Base-by-base conservation (phyloP, 2,888 invertebrate species). In the Pristionchus maxplancki region DNA sequence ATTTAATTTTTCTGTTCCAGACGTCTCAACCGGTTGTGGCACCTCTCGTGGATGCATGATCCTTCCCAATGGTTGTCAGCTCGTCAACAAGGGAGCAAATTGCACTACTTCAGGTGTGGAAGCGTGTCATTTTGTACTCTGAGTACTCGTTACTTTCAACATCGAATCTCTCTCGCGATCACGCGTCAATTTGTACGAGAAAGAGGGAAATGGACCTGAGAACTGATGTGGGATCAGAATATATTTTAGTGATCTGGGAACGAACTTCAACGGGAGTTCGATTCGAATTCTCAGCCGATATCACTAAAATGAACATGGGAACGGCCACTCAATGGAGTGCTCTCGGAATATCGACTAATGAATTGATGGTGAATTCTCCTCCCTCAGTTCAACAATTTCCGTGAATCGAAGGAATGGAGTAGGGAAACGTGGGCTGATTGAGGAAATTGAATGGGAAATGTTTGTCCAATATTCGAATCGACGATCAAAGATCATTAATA, bases 91-190 rank as follows among this genome's bases (percentile, higher is more conserved):
- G 34, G 82, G 82, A 1, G 37, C 34, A 11, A 85, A 64, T 64
- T 85, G 85, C 64, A 85, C 62, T 24, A 85, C 85, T 85, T 85
- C 85, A 44, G 85, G 85, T 85, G 31, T n/a, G n/a, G n/a, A n/a
- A n/a, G n/a, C n/a, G n/a, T n/a, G n/a, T n/a, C n/a, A n/a, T n/a
- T n/a, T n/a, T n/a, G n/a, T n/a, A n/a, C n/a, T n/a, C 3, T 58
- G 67, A 48, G 78, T 17, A 28, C 15, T 44, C 44, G n/a, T 78
- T 78, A 40, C n/a, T 28, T 8, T 78, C 48, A 28, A 28, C 1
- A 48, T 24, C 1, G 3, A n/a, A n/a, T 20, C 20, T 74, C 34
- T 37, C 71, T 74, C 37, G 9, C 71, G n/a, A 40, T 37, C 20
- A 20, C 71, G n/a, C n/a, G 31, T 40, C 71, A 74, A 37, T 37